A percentile compares a stretch with the other conserved stretches of the same genome.
phyloP scores from a whole-genome alignment of 2,888 invertebrate species.

The Pyrrhia umbra region DNA sequence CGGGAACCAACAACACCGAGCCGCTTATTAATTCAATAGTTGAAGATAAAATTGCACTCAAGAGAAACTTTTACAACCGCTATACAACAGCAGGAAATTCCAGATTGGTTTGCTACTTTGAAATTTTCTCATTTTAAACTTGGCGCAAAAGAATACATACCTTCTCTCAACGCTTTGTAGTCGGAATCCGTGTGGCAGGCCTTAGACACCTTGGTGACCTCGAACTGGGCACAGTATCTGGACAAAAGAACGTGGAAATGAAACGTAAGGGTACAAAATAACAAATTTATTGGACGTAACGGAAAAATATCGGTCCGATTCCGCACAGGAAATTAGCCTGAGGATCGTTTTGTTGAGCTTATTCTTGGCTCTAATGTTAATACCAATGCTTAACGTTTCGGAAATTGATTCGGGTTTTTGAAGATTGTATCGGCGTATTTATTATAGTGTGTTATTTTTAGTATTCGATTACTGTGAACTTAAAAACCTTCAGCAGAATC shows the following conservation, averaged over 20 bases:
- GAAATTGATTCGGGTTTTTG: constrained; percentile 28
- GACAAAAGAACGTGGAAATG: constrained; percentile 72
- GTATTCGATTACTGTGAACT: not conserved
- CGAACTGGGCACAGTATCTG: constrained; percentile 97
- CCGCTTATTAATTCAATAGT: constrained; percentile 44
- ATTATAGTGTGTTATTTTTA: not conserved
- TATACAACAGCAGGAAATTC: constrained; percentile 41
- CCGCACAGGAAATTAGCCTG: constrained; percentile 52
- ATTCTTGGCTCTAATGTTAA: constrained; percentile 10
- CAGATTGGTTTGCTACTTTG: constrained; percentile 53
- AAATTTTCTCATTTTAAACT: constrained; percentile 39
- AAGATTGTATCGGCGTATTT: constrained; percentile 1
- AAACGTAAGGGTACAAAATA: constrained; percentile 54
- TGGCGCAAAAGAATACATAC: constrained; percentile 81
- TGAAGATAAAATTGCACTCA: constrained; percentile 49
- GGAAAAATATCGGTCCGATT: constrained; percentile 31
- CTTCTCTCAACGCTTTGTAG: constrained; percentile 93
- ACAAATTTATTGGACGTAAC: constrained; percentile 37
- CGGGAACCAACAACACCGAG: constrained; percentile 7
- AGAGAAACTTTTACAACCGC: constrained; percentile 33
- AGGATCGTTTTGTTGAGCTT: constrained; percentile 15
- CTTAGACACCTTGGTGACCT: constrained; percentile 95
- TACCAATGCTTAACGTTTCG: constrained; percentile 8
- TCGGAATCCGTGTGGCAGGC: constrained; percentile 94
- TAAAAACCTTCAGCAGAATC: too few species aligned